Conservation (phyloP, 2,888 invertebrate species). For the Fragum fragum region DNA sequence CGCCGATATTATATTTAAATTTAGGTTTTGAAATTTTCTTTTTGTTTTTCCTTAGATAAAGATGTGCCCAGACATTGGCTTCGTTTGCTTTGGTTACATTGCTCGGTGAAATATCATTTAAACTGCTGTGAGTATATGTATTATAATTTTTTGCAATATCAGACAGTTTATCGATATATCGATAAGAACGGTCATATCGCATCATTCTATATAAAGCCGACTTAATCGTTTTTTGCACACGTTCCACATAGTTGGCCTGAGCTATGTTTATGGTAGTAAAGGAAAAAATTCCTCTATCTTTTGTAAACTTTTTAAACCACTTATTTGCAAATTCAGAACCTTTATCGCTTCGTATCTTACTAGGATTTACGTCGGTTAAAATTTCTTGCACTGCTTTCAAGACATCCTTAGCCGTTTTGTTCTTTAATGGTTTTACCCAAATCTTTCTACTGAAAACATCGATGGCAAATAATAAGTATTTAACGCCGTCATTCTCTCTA, state of each 20-base stretch:
- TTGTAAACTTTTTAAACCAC: constrained; percentile 24
- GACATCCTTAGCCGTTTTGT: constrained; percentile 34
- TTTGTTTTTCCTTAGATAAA: constrained; percentile 25
- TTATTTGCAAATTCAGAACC: constrained; percentile 34
- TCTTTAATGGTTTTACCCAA: constrained; percentile 46
- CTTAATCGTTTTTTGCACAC: constrained; percentile 33
- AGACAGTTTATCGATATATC: constrained; percentile 21
- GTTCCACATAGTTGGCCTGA: constrained; percentile 36
- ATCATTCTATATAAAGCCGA: constrained; percentile 13
- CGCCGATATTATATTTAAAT: no score
- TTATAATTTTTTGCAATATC: constrained; percentile 23
- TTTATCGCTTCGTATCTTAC: constrained; percentile 34
- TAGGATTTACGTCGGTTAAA: constrained; percentile 13
- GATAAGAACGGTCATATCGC: constrained; percentile 27
- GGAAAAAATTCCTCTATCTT: constrained; percentile 27
- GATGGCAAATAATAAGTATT: constrained; percentile 21
- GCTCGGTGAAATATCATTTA: constrained; percentile 28
- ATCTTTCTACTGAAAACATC: constrained; percentile 51
- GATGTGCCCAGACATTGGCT: constrained; percentile 44
- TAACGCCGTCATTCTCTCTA: constrained; percentile 46
- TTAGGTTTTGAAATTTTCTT: background rate
- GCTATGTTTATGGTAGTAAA: constrained; percentile 33
- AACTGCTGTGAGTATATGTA: constrained; percentile 30
- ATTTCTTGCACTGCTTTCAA: constrained; percentile 36
- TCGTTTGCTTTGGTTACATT: constrained; percentile 35